Base-by-base conservation (phyloP, 2,797 vertebrate genomes). In the Lithobates sylvaticus region DNA sequence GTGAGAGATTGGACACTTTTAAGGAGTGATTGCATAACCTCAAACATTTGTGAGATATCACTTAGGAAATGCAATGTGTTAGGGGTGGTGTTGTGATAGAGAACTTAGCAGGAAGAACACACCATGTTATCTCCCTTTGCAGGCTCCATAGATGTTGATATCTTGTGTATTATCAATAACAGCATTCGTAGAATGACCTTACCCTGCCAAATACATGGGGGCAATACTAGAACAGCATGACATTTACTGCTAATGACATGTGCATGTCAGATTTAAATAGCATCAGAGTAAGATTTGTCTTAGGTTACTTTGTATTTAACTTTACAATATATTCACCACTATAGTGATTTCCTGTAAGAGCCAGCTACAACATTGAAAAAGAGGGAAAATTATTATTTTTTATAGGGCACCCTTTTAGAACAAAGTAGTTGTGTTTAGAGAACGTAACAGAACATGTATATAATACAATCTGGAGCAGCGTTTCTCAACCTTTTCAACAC, bases 51-150 rank as follows among this genome's bases (percentile, higher is more conserved):
- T 34, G 42, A 32, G 18, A 67, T 50, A 67, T 23, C 18, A 54
- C 26, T 16, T 54, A 50, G 44, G 18, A 47, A 29, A 65, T 47
- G 36, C 9, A 47, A 36, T 69, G 27, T 69, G 42, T 64, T 21
- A 23, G 32, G 16, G 72, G 36, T 44, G 32, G 58, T 44, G 34
- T 39, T 47, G n/a, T 32, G 78, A 12, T 23, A 75, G n/a, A 47
- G 23, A 42, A 27, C 26, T 67, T 67, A 23, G 23, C 7, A 15
- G 74, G 65, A 54, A 61, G 18, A n/a, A 54, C 29, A 69, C 27
- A n/a, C 0, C 12, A 76, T 64, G 27, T 86, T 86, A 86, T 86
- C 84, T 76, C 10, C 36, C 23, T 47, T 12, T 39, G 42, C 72
- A 81, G 47, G 13, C 64, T 69, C 29, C 13, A n/a, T 47, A 27